A percentile compares a stretch with the other conserved stretches of the same genome.
These are phyloP conservation scores for Ammodytes dubius DNA, from an alignment of 2,113 vertebrate species.

Conservation along the genomic window DNA sequence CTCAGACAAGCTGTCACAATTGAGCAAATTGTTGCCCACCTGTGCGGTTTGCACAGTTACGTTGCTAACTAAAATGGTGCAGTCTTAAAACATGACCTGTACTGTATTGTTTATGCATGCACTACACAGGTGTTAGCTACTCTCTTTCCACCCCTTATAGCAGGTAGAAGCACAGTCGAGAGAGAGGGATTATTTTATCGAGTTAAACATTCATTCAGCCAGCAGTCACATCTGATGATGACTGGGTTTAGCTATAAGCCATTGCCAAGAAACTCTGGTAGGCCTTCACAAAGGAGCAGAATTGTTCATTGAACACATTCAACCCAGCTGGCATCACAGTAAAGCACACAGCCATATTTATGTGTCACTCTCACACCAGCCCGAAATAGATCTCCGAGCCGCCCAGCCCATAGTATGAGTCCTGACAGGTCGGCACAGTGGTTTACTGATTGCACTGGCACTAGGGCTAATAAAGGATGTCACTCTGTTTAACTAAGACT, in stretches of 20 bases:
- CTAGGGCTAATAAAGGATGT: slow-evolving; percentile 69
- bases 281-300: slow-evolving; percentile 44
- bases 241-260: slow-evolving; percentile 8
- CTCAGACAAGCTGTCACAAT: slow-evolving; percentile 24
- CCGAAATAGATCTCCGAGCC: slow-evolving; percentile 64
- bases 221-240: slow-evolving; percentile 23
- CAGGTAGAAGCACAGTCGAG: slow-evolving; percentile 31
- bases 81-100: neutral
- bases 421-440: slow-evolving; percentile 61
- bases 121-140: neutral
- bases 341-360: slow-evolving; percentile 46
- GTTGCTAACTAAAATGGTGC: neutral
- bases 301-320: slow-evolving; percentile 41
- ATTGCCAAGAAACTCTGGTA: slow-evolving; percentile 43
- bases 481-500: slow-evolving; percentile 64
- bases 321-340: slow-evolving; percentile 22
- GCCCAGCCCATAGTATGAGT: slow-evolving; percentile 45
- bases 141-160: neutral
- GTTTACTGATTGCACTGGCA: slow-evolving; percentile 54
- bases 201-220: slow-evolving; percentile 44
- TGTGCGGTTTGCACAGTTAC: neutral
- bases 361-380: slow-evolving; percentile 64
- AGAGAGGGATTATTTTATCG: slow-evolving; percentile 32
- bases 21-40: neutral
- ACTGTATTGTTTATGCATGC: neutral